Base-by-base conservation (phyloP, 2,888 invertebrate genomes). In the Helobdella robusta region DNA sequence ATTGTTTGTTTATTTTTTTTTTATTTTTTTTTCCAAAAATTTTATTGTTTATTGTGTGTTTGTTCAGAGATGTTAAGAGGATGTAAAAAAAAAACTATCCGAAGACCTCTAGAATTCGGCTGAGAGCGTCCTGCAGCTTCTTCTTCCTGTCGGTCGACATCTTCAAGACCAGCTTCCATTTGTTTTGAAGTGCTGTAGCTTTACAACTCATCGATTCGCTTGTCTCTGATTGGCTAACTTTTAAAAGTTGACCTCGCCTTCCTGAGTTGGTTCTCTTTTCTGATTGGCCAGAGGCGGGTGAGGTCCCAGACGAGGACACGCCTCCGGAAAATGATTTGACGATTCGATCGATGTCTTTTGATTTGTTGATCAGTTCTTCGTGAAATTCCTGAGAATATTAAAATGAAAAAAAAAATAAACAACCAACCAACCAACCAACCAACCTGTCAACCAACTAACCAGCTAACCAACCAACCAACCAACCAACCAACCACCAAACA, bases 81-180 rank as follows among this genome's bases (percentile, higher is more conserved):
- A n/a, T n/a, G n/a, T n/a, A n/a, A n/a, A n/a, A n/a, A n/a, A n/a
- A n/a, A n/a, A n/a, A n/a, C n/a, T n/a, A n/a, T n/a, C n/a, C n/a
- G n/a, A n/a, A n/a, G 68, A 78, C 77, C 76, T 79, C 79, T 36
- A 76, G 64, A 56, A 78, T 69, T 32, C 75, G 75, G 59, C 77
- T 78, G 30, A 76, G 73, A 23, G 75, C 72, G 69, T 78, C 78
- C 66, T 78, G 78, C 50, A 79, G 70, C 52, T 73, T 73, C 69
- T 78, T 78, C 71, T 78, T 78, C 63, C 79, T 69, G 66, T 78
- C 78, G 3, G 77, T 75, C 8, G 77, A 78, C 75, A 78, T 77
- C 35, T 76, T 66, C 77, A 78, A 78, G 25, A 78, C 78, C 5
- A 73, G 73, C 48, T 78, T 66, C 78, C 78, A 79, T 66, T 73